These are phyloP conservation scores for Gallinago undulata DNA, from an alignment of 2,113 vertebrate genomes.

Conservation along the genomic window DNA sequence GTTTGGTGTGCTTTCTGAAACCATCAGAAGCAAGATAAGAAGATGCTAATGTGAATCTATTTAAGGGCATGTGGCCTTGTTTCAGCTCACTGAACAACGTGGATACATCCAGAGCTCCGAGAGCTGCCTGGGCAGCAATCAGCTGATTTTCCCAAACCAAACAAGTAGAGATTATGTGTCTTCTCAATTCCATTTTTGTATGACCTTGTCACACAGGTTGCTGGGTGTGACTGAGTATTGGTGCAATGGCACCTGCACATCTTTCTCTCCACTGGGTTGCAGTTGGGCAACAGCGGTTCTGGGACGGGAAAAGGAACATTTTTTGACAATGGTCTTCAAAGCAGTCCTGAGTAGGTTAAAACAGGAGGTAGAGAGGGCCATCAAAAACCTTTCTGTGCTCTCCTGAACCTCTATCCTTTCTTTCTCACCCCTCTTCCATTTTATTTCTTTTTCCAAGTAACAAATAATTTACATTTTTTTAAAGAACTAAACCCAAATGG, in stretches of 20 bases:
- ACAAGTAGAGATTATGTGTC: neutral
- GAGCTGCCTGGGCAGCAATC: neutral
- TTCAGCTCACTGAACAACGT: neutral
- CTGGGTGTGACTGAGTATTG: neutral
- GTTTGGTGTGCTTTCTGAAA: neutral
- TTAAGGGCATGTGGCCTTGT: neutral
- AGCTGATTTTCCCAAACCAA: neutral
- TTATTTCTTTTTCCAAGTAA: neutral
- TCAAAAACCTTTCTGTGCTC: neutral
- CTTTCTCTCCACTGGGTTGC: neutral
- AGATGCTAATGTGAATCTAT: neutral
- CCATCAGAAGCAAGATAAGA: neutral
- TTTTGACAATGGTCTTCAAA: neutral
- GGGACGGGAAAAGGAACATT: neutral
- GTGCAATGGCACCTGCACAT: neutral
- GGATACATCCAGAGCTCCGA: neutral
- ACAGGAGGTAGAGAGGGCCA: neutral
- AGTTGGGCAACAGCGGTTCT: neutral
- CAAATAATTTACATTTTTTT: neutral
- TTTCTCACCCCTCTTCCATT: neutral
- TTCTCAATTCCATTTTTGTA: neutral
- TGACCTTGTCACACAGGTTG: neutral
- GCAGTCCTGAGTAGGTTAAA: neutral
- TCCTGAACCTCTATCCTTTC: neutral
- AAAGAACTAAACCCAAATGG: neutral